Base-by-base conservation (phyloP, 2,797 vertebrate species). In the Danio aesculapii region DNA sequence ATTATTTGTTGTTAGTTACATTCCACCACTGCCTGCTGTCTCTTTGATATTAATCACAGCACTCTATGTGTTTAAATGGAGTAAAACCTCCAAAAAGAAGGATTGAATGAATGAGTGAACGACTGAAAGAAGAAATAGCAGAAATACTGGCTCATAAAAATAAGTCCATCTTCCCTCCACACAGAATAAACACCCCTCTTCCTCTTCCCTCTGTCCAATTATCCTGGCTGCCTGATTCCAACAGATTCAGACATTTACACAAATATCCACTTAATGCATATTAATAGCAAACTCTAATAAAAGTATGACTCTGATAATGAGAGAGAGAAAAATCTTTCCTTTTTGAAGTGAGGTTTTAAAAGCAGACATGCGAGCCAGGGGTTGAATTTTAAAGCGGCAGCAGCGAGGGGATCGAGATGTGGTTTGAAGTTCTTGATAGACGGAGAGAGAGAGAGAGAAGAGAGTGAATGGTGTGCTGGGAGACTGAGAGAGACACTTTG, bases 271-370 rank as follows among this genome's bases (percentile, higher is more conserved):
- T 41, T 61, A 74, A 83, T 75, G 73, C 62, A 80, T 81, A 81
- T 86, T 72, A 84, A 84, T 64, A 14, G 46, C 52, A 55, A 52
- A 53, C 53, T 82, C 80, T 77, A 79, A 81, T 83, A 83, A 67
- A 52, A 83, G 58, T 64, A 79, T 71, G 57, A 66, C 83, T 68
- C 75, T 39, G 79, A 83, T 68, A 79, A 84, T 58, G 75, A 83
- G 79, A 55, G 53, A 17, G 4, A n/a, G 50, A 72, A 84, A 81
- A 74, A 41, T 67, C 44, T 19, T 63, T 76, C 52, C 74, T 75
- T 83, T 86, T 87, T 87, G 83, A 83, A 86, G 81, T 75, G 61
- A 64, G 59, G 67, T 63, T 87, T 87, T 81, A 82, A 86, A 87
- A 79, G 75, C 47, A 71, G 62, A 87, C 76, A 70, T 79, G 73